These are phyloP conservation scores for Caloenas nicobarica DNA, from an alignment of 2,113 vertebrate genomes.

Conservation along the genomic window DNA sequence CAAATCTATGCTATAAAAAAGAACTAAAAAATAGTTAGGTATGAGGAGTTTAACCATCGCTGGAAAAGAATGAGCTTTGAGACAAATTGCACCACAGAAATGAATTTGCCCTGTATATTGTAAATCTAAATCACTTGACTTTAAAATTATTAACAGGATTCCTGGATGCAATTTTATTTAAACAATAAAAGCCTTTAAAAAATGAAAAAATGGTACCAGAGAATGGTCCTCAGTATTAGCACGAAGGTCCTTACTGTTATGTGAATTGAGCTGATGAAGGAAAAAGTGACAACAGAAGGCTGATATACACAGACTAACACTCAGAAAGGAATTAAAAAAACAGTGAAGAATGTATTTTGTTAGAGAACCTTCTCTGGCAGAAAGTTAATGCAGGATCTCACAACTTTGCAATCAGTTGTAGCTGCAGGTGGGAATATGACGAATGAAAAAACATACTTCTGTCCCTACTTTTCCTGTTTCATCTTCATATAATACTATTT, in stretches of 20 bases:
- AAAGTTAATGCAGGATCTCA: neutral
- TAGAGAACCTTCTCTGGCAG: neutral
- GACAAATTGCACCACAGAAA: neutral
- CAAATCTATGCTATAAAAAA: neutral
- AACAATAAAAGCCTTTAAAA: neutral
- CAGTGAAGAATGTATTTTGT: neutral
- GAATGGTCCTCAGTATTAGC: neutral
- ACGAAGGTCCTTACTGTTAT: neutral
- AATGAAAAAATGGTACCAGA: neutral
- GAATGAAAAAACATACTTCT: neutral
- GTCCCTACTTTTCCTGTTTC: neutral
- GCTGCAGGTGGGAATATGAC: neutral
- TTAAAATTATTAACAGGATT: neutral
- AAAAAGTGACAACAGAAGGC: neutral
- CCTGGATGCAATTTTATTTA: neutral
- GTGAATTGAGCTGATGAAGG: neutral
- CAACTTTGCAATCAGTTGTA: neutral
- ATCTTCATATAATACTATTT: neutral
- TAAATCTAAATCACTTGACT: neutral
- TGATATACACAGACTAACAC: accelerated
- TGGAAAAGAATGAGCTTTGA: neutral
- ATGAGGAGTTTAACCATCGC: neutral
- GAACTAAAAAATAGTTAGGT: neutral
- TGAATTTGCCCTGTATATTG: neutral
- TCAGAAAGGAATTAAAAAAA: neutral